Base-by-base conservation (phyloP, 2,113 vertebrate genomes). In the Smithornis capensis region DNA sequence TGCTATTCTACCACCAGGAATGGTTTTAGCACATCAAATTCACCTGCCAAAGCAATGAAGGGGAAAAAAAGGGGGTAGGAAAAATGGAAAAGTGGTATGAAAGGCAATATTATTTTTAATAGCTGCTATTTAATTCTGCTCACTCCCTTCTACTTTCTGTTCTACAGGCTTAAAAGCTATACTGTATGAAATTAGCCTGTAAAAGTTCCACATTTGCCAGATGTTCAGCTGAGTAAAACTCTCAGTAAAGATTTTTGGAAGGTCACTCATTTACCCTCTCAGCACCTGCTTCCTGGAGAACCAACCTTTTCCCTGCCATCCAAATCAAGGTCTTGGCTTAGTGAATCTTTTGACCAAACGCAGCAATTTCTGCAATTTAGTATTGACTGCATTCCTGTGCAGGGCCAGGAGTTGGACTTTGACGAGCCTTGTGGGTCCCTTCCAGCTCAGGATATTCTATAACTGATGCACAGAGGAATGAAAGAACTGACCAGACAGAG, bases 111-210 rank as follows among this genome's bases (percentile, higher is more conserved):
- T 85, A 87, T 31, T 70, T 92, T 83, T 83, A 89, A 94, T 78
- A 91, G 88, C 68, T 95, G 80, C 60, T 76, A 49, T 93, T 95
- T 91, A 87, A 91, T 31, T 87, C 83, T 92, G 42, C 65, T 92
- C 59, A 56, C 29, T 89, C 49, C 29, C 27, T 55, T 83, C 76
- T 75, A 31, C 27, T 47, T 93, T 87, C 63, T 85, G 17, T 84
- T 94, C 93, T 81, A 49, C 50, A 94, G 42, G 28, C 53, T 94
- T 95, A 69, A 78, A 91, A 96, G 57, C 57, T 68, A 78, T 62
- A 42, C 89, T 87, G 65, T 78, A 29, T 49, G 83, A 93, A 94
- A 91, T 83, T 57, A 92, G 29, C 18, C 42, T 40, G 56, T 50
- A 64, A 77, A 94, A 63, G 25, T 59, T 91, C 77, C 63, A 37